These are phyloP conservation scores for Astur gentilis DNA, from an alignment of 2,113 vertebrate species.

Conservation along the genomic window DNA sequence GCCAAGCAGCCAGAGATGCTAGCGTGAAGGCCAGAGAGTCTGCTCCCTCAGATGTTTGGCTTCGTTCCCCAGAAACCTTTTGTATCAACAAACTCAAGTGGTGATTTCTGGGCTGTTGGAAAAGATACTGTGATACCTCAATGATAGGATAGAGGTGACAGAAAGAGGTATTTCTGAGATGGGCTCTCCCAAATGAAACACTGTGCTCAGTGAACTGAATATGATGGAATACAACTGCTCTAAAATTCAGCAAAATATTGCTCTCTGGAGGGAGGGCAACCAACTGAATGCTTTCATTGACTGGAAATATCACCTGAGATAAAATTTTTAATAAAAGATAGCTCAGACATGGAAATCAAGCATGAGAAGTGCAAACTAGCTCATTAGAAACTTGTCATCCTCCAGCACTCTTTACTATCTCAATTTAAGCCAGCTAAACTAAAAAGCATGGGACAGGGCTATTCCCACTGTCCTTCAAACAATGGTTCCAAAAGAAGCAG, in stretches of 20 bases:
- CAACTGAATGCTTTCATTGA: neutral
- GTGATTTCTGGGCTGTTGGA: neutral
- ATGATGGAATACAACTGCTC: neutral
- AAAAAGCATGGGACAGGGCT: neutral
- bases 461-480: neutral
- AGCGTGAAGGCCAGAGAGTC: neutral
- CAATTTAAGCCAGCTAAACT: neutral
- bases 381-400: neutral
- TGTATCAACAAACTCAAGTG: neutral
- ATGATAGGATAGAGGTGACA: neutral
- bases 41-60: neutral
- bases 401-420: neutral
- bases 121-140: neutral
- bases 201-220: neutral
- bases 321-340: neutral
- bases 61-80: neutral
- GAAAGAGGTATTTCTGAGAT: neutral
- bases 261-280: neutral
- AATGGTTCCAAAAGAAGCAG: neutral
- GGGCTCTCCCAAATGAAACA: neutral
- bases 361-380: neutral
- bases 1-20: neutral
- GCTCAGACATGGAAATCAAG: neutral
- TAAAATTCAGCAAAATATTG: neutral
- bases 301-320: neutral